These are phyloP conservation scores for Slavum lentiscoides DNA, from an alignment of 2,888 invertebrate genomes.

Conservation along the genomic window DNA sequence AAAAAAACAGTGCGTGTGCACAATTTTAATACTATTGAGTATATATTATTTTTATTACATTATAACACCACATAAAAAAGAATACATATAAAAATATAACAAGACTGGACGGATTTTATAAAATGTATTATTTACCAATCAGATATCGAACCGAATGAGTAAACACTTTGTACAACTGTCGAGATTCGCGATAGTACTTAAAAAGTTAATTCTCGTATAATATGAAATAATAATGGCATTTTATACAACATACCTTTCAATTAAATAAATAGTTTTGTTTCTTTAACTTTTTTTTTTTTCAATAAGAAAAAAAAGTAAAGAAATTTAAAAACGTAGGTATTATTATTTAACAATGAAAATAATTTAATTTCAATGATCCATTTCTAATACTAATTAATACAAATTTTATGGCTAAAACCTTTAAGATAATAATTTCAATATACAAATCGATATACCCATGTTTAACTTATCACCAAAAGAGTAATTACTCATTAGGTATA, in stretches of 20 bases:
- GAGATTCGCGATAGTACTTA: neutral
- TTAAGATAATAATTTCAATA: neutral
- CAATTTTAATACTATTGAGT: neutral
- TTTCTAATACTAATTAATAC: too few relatives aligned
- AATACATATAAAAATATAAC: neutral
- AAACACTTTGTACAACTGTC: neutral
- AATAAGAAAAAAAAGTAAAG: too few relatives aligned
- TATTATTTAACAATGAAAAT: neutral
- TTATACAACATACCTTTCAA: neutral
- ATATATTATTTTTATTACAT: neutral
- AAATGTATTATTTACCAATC: neutral
- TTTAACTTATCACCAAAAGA: neutral
- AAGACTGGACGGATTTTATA: constrained; percentile 2
- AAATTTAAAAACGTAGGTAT: neutral
- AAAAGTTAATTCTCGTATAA: too few relatives aligned
- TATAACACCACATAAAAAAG: neutral
- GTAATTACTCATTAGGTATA: neutral
- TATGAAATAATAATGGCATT: neutral
- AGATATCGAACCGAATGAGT: neutral
- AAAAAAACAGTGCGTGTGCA: neutral
- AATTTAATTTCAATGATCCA: neutral
- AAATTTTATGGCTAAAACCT: neutral
- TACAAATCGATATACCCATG: constrained; percentile 10
- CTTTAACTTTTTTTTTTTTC: too few relatives aligned
- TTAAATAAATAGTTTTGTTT: too few relatives aligned